Evolutionary conservation across 2,113 vertebrate genomes (phyloP).

Genomic region (Tychaedon coryphoeus): DNA sequence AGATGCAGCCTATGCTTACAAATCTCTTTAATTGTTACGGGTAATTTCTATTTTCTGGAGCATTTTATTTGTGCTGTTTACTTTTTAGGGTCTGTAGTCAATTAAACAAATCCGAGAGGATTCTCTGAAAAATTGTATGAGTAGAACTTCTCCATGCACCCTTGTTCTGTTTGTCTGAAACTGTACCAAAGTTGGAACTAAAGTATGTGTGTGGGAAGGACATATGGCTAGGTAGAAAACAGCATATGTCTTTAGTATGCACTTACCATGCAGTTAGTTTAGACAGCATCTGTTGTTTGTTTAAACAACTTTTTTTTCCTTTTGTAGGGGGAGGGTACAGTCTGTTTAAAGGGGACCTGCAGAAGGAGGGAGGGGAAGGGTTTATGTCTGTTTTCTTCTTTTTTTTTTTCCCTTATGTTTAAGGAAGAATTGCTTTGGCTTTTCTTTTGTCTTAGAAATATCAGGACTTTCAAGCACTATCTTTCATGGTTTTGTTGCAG

Average conservation of each 20-base stretch:
- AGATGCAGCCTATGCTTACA: background rate
- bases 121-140: background rate
- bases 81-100: background rate
- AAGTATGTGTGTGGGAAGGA: conserved; percentile 45
- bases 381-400: background rate
- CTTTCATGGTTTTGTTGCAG: background rate
- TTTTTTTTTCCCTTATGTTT: background rate
- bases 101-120: background rate
- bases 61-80: conserved; percentile 19
- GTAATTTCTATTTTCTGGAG: conserved; percentile 2
- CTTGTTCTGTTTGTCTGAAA: conserved; percentile 4
- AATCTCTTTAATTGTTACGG: background rate
- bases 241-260: conserved; percentile 59
- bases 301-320: conserved; percentile 14
- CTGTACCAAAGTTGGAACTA: background rate
- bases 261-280: conserved; percentile 43
- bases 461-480: background rate
- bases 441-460: conserved; percentile 25
- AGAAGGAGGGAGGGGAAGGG: background rate
- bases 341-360: conserved; percentile 20
- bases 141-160: background rate
- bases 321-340: background rate
- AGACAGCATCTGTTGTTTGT: conserved; percentile 67
- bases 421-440: conserved; percentile 4
- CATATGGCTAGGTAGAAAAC: conserved; percentile 51